Evolutionary conservation across 2,888 invertebrate species (phyloP), one percentile per base, ranked within the genome.

Genomic region (Lamproptera curius): DNA sequence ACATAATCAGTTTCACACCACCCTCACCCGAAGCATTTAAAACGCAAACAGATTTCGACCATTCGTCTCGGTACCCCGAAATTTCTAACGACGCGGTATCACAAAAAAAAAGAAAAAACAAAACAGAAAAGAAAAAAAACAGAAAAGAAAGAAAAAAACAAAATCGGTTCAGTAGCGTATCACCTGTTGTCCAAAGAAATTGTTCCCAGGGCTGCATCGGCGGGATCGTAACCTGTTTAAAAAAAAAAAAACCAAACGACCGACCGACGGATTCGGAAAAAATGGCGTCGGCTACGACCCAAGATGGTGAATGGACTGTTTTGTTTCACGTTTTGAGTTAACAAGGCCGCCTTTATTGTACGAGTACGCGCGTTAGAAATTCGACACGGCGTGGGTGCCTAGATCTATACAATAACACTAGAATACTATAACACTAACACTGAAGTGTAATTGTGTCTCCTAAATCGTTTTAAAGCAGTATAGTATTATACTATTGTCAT

Each of bases 171-270:
- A 64, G 76, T 73, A 76, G 76, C 73, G 65, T 65, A 73, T 68
- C 83, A 84, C 83, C 84, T 82, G 83, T 82, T 78, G 76, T 76
- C 65, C 37, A 65, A 61, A 67, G 57, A 62, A 60, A 56, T 65
- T 61, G 69, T 79, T 83, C 81, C 80, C 84, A 81, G 69, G 65
- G 54, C 61, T 44, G 47, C 38, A 11, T 31, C 9, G 31, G 31
- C 38, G 47, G 56, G 57, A 63, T 62, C 64, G 58, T 65, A 80
- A 82, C 82, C 68, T 52, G 81, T 82, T 81, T 70, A 63, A 41
- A 59, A 63, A 64, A 73, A 76, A 73, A 74, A 74, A 64, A 59
- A 47, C 20, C 11, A 49, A 54, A 58, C 53, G 56, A 11, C 31
- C 11, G 31, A 11, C 31, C n/a, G 31, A n/a, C 31, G 31, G 31